Percentiles rank a stretch among this genome's conserved stretches.
Conservation (phyloP, 2,113 vertebrate genomes). For the Pteropus alecto region DNA sequence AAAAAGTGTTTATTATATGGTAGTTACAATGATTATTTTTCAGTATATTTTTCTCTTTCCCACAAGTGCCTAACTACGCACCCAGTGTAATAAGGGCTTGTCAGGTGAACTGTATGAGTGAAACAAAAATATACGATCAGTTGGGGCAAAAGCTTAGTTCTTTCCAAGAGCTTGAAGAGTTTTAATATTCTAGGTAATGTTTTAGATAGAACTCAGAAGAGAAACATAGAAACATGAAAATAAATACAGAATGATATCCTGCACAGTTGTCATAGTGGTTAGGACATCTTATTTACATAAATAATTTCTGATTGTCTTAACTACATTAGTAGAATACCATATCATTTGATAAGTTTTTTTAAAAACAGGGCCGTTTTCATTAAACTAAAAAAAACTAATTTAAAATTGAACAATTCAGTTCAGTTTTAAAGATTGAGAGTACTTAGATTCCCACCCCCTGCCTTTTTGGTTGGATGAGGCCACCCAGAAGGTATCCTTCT, state of each 20-base stretch:
- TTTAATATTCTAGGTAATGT: background rate
- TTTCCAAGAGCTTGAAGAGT: background rate
- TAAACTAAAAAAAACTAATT: background rate
- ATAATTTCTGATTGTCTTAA: background rate
- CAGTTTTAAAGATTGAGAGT: background rate
- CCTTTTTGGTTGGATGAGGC: background rate
- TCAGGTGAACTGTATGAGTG: background rate
- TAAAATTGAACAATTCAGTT: background rate
- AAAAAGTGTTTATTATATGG: background rate
- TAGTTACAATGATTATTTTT: conserved; percentile 6
- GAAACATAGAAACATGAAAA: background rate
- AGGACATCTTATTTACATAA: background rate
- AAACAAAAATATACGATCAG: background rate
- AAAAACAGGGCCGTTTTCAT: background rate
- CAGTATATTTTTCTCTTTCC: background rate
- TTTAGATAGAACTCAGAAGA: background rate
- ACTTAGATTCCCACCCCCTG: background rate
- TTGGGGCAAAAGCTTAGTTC: background rate
- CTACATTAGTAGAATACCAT: background rate
- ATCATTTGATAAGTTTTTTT: background rate
- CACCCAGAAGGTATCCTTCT: background rate
- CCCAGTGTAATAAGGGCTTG: background rate
- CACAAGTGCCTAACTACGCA: background rate
- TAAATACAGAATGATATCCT: background rate
- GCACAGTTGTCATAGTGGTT: background rate